These are phyloP conservation scores for Montifringilla adamsi DNA, from an alignment of 2,113 vertebrate genomes.

Conservation along the genomic window DNA sequence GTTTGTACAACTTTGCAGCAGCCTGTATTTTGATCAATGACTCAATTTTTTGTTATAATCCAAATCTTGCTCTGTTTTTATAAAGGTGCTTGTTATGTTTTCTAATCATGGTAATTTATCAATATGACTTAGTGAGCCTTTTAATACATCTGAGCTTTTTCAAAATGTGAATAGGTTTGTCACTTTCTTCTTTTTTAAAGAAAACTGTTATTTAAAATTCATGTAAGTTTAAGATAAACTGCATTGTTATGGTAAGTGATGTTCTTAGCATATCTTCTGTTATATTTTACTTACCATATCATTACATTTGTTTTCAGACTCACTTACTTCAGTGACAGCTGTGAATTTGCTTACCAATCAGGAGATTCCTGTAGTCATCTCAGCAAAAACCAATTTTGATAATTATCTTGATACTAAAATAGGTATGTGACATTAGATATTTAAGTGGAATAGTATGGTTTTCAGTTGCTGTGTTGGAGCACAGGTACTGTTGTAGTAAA, in stretches of 20 bases:
- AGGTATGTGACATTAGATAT: slow-evolving; percentile 72
- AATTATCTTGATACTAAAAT: slow-evolving; percentile 85
- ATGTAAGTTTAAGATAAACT: background rate
- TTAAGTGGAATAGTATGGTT: background rate
- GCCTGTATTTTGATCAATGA: background rate
- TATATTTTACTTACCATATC: background rate
- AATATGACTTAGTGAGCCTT: background rate
- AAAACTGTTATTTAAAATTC: background rate
- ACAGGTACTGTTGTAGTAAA: background rate
- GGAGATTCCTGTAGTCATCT: slow-evolving; percentile 90
- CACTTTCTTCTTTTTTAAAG: background rate
- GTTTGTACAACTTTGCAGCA: background rate
- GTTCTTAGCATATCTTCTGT: background rate
- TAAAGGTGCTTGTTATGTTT: background rate
- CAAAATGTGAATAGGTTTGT: background rate
- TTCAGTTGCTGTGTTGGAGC: background rate
- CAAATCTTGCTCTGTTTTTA: background rate
- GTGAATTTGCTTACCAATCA: slow-evolving; percentile 83
- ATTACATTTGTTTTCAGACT: slow-evolving; percentile 77
- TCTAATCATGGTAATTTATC: background rate
- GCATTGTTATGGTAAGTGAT: background rate
- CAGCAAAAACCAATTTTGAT: slow-evolving; percentile 75
- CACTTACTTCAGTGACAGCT: slow-evolving; percentile 83
- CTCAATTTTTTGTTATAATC: background rate
- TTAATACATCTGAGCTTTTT: background rate